These are phyloP conservation scores for Pygocentrus nattereri DNA, from an alignment of 2,797 vertebrate genomes.

Conservation along the genomic window DNA sequence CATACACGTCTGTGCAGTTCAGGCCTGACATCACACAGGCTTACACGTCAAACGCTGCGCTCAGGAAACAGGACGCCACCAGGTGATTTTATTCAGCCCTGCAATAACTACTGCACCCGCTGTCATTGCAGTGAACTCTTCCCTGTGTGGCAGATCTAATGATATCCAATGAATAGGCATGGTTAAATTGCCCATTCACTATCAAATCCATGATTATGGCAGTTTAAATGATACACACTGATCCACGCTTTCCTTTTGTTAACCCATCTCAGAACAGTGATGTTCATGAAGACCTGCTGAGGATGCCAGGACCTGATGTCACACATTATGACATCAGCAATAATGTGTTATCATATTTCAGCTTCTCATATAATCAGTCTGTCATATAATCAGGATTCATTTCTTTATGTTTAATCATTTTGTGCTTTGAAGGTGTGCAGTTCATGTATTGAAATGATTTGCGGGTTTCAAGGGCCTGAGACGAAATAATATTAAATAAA, in stretches of 20 bases:
- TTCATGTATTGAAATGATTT: not conserved
- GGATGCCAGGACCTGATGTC: conserved; percentile 38
- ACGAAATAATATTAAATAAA: not conserved
- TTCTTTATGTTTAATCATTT: not conserved
- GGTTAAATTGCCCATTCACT: conserved; percentile 20
- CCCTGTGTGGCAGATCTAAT: not conserved
- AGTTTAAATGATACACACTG: not conserved
- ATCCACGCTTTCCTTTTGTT: not conserved
- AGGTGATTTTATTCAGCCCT: conserved; percentile 23
- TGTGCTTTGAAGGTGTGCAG: not conserved
- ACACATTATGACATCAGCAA: not conserved
- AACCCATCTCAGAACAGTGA: not conserved
- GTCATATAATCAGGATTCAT: conserved; percentile 4
- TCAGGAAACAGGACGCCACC: conserved; percentile 15
- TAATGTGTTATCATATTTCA: conserved; percentile 34
- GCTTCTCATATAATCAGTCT: conserved; percentile 10
- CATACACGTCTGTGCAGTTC: conserved; percentile 39
- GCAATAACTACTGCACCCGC: conserved; percentile 15
- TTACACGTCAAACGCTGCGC: conserved; percentile 21
- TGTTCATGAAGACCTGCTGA: conserved; percentile 6
- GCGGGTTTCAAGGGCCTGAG: not conserved
- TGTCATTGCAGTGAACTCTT: not conserved
- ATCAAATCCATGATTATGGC: conserved; percentile 19
- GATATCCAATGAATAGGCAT: not conserved
- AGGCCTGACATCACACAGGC: conserved; percentile 12